A percentile compares a stretch with the other conserved stretches of the same genome.
Evolutionary conservation across 2,797 vertebrate genomes (phyloP).

Genomic region (Cuculus canorus): DNA sequence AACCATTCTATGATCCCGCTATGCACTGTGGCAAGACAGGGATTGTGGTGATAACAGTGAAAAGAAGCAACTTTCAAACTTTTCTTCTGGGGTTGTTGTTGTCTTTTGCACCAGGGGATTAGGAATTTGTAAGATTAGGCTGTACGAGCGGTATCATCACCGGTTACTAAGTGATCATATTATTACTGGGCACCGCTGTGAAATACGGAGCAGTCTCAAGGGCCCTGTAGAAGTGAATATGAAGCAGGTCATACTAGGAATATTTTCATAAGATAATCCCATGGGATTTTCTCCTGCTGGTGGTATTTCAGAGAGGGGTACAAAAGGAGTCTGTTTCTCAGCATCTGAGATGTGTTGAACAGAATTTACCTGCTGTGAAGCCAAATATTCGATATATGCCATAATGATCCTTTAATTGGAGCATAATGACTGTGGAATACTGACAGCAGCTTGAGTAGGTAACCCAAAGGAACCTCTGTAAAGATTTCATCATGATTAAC

Average conservation of each 20-base stretch:
- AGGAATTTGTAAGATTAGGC: not conserved
- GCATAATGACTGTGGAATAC: not conserved
- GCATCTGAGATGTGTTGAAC: not conserved
- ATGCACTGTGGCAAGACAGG: not conserved
- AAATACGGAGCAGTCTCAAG: not conserved
- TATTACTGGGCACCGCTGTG: not conserved
- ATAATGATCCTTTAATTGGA: conserved; percentile 52
- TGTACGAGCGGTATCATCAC: not conserved
- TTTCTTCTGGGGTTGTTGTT: not conserved
- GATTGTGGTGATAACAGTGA: not conserved
- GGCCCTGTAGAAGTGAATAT: conserved; percentile 12
- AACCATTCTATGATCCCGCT: not conserved
- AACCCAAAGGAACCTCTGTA: conserved; percentile 34
- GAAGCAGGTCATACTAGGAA: not conserved
- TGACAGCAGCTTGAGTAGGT: conserved; percentile 24
- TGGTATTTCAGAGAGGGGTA: not conserved
- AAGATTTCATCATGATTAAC: conserved; percentile 51
- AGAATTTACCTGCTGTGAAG: conserved; percentile 45
- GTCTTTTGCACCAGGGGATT: not conserved
- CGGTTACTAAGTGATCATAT: not conserved
- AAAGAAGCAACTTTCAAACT: not conserved
- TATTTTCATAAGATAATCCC: not conserved
- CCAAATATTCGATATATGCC: conserved; percentile 19
- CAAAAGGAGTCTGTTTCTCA: not conserved
- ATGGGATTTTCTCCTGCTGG: not conserved